Evolutionary conservation across 2,113 vertebrate species (phyloP).

Genomic region (Cairina moschata): DNA sequence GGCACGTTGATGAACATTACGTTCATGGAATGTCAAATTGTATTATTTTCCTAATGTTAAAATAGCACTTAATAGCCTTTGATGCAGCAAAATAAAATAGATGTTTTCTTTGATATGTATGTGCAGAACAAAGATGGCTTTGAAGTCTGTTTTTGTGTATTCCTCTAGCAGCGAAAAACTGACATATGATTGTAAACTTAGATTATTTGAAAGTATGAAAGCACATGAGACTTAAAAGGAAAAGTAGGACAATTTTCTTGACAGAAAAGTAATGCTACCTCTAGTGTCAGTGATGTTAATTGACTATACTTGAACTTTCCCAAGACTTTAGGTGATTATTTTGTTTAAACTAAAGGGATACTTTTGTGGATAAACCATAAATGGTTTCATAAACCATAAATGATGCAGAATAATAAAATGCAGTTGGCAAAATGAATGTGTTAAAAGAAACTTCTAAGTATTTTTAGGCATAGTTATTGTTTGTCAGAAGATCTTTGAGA

Average conservation of each 20-base stretch:
- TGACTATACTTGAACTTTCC: slow-evolving; percentile 12
- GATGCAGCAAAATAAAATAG: slow-evolving; percentile 76
- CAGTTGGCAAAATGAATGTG: neutral
- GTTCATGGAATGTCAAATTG: slow-evolving; percentile 74
- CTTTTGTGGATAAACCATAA: neutral
- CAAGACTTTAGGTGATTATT: neutral
- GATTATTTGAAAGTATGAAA: slow-evolving; percentile 38
- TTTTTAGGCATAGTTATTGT: neutral
- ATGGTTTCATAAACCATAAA: neutral
- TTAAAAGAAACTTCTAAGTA: neutral
- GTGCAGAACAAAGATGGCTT: slow-evolving; percentile 59
- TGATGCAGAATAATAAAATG: neutral
- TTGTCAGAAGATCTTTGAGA: neutral
- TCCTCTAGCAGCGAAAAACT: slow-evolving; percentile 33
- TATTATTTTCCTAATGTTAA: slow-evolving; percentile 78
- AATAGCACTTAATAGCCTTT: slow-evolving; percentile 77
- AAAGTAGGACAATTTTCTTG: slow-evolving; percentile 55
- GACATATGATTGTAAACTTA: slow-evolving; percentile 4
- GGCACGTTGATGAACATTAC: slow-evolving; percentile 53
- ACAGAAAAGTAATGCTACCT: neutral
- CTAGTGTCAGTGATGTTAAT: slow-evolving; percentile 27
- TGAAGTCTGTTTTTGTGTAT: slow-evolving; percentile 54
- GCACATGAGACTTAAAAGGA: slow-evolving; percentile 27
- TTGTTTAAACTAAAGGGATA: neutral
- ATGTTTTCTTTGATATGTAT: slow-evolving; percentile 72